A percentile compares a stretch with the other conserved stretches of the same genome.
Evolutionary conservation across 2,113 vertebrate genomes (phyloP).

Genomic region (Petromus typicus): DNA sequence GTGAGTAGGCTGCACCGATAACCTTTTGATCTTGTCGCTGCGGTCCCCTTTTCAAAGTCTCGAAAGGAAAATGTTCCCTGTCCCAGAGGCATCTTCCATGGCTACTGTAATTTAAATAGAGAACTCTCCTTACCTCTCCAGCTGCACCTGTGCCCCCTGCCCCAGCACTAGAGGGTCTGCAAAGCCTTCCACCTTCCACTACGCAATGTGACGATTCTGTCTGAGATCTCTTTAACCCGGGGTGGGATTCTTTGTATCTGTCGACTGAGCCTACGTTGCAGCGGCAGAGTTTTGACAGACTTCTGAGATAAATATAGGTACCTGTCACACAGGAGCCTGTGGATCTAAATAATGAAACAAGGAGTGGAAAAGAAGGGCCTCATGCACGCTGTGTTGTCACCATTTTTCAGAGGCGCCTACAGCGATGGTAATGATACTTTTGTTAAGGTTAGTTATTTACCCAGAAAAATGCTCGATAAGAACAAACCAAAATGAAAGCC

Average conservation of each 20-base stretch:
- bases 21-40: neutral
- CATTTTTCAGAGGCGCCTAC: slow-evolving; percentile 46
- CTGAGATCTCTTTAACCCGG: slow-evolving; percentile 47
- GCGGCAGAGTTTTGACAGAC: slow-evolving; percentile 54
- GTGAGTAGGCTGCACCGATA: neutral
- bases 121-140: neutral
- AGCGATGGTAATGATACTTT: slow-evolving; percentile 40
- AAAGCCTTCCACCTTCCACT: neutral
- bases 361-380: slow-evolving; percentile 43
- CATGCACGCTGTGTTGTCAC: neutral
- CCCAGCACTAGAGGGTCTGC: neutral
- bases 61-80: neutral
- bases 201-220: slow-evolving; percentile 4
- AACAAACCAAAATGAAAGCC: slow-evolving; percentile 41
- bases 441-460: slow-evolving; percentile 56
- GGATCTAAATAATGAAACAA: slow-evolving; percentile 74
- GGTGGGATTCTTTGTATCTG: slow-evolving; percentile 50
- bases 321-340: neutral
- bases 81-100: neutral
- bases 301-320: slow-evolving; percentile 70
- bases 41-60: neutral
- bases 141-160: neutral
- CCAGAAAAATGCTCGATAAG: neutral
- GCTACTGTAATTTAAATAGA: neutral
- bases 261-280: slow-evolving; percentile 36